Conservation (phyloP, 2,797 vertebrate species). For the Bucorvus abyssinicus region DNA sequence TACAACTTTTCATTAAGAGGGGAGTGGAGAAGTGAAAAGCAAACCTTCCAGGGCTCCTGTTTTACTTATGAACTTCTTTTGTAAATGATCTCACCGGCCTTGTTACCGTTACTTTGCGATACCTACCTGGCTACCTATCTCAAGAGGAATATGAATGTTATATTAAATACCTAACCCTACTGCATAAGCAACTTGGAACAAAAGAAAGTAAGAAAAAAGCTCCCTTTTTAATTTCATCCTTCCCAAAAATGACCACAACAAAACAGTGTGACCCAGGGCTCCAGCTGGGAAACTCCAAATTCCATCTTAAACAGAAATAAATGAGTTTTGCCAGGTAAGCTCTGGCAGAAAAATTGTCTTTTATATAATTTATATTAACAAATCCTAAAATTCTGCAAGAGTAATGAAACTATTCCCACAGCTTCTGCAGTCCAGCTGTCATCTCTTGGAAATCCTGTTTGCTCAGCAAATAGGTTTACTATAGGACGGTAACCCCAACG, state of each 20-base stretch:
- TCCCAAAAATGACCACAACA: not conserved
- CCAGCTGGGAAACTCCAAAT: not conserved
- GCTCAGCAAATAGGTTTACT: not conserved
- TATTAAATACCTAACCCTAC: not conserved
- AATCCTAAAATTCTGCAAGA: not conserved
- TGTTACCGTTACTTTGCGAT: not conserved
- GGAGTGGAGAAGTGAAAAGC: not conserved
- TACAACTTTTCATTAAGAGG: not conserved
- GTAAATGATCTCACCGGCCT: not conserved
- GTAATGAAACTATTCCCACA: not conserved
- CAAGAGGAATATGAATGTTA: not conserved
- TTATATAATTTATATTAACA: not conserved
- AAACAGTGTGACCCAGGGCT: not conserved
- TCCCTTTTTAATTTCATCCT: not conserved
- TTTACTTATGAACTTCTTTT: not conserved
- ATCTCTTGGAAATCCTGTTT: not conserved
- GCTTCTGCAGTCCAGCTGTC: not conserved
- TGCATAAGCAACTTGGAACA: not conserved
- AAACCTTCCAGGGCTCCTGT: not conserved
- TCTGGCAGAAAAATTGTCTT: not conserved
- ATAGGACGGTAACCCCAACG: rapidly evolving
- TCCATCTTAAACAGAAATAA: not conserved
- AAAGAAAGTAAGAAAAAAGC: not conserved
- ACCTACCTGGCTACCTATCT: not conserved
- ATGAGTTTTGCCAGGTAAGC: not conserved